A percentile compares a stretch with the other conserved stretches of the same genome.
phyloP scores from a whole-genome alignment of 2,888 invertebrate genomes.

The Branchipolynoe longqiensis region DNA sequence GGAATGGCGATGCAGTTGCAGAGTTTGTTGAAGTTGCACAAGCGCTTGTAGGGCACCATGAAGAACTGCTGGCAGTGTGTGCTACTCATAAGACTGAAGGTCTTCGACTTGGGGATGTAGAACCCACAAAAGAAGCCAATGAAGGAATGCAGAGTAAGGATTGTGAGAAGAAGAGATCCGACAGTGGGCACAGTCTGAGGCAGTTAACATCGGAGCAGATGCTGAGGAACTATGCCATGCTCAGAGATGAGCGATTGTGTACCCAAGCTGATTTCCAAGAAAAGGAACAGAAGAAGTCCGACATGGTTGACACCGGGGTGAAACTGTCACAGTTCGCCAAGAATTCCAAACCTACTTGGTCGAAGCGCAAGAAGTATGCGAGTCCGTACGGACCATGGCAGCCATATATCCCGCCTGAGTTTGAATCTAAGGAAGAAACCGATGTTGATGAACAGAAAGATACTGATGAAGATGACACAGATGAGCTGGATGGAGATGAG shows the following conservation, averaged over 20 bases:
- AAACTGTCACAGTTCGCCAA: neutral
- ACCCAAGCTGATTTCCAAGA: too few relatives aligned
- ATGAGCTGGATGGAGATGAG: neutral
- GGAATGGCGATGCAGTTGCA: neutral
- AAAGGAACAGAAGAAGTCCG: neutral
- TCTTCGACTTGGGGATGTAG: too few relatives aligned
- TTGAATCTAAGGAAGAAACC: neutral
- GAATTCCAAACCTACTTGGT: neutral
- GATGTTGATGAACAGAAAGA: neutral
- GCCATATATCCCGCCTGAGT: slow-evolving; percentile 9
- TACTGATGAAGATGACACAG: neutral
- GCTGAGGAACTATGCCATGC: too few relatives aligned
- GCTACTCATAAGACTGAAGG: too few relatives aligned
- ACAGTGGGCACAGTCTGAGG: too few relatives aligned
- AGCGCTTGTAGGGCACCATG: neutral
- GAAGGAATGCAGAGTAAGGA: too few relatives aligned
- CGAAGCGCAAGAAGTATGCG: neutral
- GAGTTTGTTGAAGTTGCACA: neutral
- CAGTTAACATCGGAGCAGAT: too few relatives aligned
- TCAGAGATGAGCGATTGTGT: too few relatives aligned
- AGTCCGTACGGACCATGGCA: slow-evolving; percentile 14
- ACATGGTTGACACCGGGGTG: neutral
- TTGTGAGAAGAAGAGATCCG: too few relatives aligned
- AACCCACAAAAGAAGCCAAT: too few relatives aligned
- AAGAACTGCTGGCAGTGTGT: neutral